Conservation (phyloP, 2,888 invertebrate genomes). For the Netelia inedita region DNA sequence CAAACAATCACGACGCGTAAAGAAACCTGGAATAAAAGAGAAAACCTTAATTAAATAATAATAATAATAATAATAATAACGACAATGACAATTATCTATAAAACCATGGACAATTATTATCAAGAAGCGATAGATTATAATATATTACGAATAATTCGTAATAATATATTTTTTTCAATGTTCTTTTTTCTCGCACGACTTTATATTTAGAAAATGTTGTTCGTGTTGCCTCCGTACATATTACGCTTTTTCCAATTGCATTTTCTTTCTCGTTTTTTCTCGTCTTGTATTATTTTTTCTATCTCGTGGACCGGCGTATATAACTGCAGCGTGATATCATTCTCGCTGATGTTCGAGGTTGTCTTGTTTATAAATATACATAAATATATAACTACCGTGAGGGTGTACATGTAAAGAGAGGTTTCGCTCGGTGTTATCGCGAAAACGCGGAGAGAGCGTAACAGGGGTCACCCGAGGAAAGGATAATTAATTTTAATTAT, state of each 20-base stretch:
- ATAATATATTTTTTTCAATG: no score
- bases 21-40: background rate
- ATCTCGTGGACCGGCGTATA: slow-evolving; percentile 21
- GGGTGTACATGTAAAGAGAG: background rate
- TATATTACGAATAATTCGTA: no score
- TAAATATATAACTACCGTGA: slow-evolving; percentile 10
- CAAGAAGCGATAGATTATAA: no score
- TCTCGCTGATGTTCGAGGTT: slow-evolving; percentile 45
- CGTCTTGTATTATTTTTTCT: slow-evolving; percentile 26
- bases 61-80: background rate
- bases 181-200: no score
- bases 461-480: slow-evolving; percentile 62
- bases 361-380: slow-evolving; percentile 24
- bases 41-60: background rate
- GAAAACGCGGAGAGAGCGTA: slow-evolving; percentile 34
- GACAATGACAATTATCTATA: no score
- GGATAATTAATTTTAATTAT: slow-evolving; percentile 70
- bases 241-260: background rate
- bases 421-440: slow-evolving; percentile 44
- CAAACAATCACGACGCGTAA: background rate
- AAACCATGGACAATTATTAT: no score
- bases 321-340: slow-evolving; percentile 62
- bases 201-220: no score
- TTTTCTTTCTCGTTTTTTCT: background rate
- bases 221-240: no score